Evolutionary conservation across 1,140 invertebrate species (phyloP), one percentile per base, ranked within the genome.

Genomic region (Eumaeus atala): DNA sequence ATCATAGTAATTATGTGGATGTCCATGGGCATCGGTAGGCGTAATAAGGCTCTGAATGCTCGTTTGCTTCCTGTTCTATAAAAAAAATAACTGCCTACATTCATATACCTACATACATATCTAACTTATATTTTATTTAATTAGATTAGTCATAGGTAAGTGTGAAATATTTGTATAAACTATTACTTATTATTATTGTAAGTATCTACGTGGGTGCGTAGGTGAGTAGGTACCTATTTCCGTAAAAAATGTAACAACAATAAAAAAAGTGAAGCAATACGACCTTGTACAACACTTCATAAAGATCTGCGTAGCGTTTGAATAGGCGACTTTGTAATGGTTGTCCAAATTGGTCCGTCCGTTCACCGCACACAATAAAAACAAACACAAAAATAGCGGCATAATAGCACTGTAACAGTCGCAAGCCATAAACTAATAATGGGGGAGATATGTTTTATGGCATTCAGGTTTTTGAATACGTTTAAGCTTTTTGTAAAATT

Each of bases 371-470:
- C 72, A 86, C 83, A 81, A 77, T 74, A 72, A 82, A 84, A 84
- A 87, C 80, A 87, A 84, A 84, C 70, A 84, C 71, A 83, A 75
- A 80, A 77, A 83, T 74, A 83, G 70, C 67, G 69, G 63, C 71
- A 87, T 84, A 87, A 87, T 84, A 81, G 80, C 69, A 67, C 68
- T 59, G 71, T 71, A 83, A 83, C 75, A 85, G 83, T 84, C 83
- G 75, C 79, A 77, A 74, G 59, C 74, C 78, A 79, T 82, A 84
- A 84, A 84, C 79, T 87, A 87, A 87, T 87, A 87, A 87, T 87
- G 78, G 84, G 84, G 84, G 81, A 87, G 80, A 86, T 84, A 82
- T 87, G 80, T 84, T 87, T 87, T 87, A 87, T 84, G 81, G 69
- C 64, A 73, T 78, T 73, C 72, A 67, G 74, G 74, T 84, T 86